phyloP scores from a whole-genome alignment of 2,888 invertebrate species.

The Onchidella celtica region DNA sequence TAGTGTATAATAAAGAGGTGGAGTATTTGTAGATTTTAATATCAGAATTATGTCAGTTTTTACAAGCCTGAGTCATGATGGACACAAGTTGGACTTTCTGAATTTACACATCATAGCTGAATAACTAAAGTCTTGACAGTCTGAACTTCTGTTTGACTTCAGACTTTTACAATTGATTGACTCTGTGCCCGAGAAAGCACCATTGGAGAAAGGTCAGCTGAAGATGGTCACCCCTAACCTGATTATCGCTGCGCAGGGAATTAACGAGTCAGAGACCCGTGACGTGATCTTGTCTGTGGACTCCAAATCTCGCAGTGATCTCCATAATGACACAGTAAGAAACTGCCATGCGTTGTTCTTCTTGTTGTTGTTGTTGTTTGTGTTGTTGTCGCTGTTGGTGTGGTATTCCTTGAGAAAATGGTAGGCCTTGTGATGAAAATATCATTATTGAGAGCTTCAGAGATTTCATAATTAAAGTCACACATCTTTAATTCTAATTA shows the following conservation, averaged over 20 bases:
- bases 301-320: neutral
- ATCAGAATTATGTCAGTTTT: neutral
- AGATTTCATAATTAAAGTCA: neutral
- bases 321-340: constrained; percentile 23
- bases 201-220: constrained; percentile 9
- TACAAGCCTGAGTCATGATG: neutral
- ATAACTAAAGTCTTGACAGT: neutral
- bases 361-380: neutral
- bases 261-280: neutral
- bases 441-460: too few species aligned
- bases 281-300: constrained; percentile 18
- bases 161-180: constrained; percentile 5
- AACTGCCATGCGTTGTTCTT: neutral
- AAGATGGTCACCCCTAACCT: constrained; percentile 22
- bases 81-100: neutral
- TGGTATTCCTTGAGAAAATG: too few species aligned
- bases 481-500: neutral
- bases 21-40: too few species aligned
- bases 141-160: neutral
- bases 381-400: too few species aligned
- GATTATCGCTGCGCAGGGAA: constrained; percentile 24
- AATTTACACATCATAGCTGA: neutral
- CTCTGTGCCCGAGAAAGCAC: neutral
- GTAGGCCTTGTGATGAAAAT: too few species aligned
- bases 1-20: too few species aligned